Evolutionary conservation across 2,888 invertebrate genomes (phyloP).

Genomic region (Ctenicera cuprea): DNA sequence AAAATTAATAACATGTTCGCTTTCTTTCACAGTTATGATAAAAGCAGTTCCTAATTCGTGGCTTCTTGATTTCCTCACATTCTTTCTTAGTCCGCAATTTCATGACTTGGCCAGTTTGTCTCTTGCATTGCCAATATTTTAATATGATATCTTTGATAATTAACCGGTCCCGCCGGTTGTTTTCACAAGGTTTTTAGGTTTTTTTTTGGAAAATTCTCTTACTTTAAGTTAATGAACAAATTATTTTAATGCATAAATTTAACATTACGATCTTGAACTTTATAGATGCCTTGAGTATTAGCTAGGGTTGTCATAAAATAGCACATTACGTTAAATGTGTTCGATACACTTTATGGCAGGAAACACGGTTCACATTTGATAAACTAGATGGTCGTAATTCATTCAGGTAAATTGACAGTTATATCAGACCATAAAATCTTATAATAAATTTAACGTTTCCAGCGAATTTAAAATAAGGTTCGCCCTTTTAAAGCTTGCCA

Average conservation of each 20-base stretch:
- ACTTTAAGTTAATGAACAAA: too few relatives aligned
- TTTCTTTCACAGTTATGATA: too few relatives aligned
- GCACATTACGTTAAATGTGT: constrained; percentile 1
- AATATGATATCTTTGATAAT: too few relatives aligned
- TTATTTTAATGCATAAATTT: not conserved
- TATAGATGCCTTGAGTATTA: not conserved
- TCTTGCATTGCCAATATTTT: too few relatives aligned
- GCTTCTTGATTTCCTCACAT: too few relatives aligned
- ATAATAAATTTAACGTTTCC: constrained; percentile 9
- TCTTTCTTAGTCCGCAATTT: too few relatives aligned
- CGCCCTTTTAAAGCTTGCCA: not conserved
- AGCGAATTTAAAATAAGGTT: constrained; percentile 1
- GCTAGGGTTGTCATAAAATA: not conserved
- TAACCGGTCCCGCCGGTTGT: too few relatives aligned
- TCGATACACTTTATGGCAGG: constrained; percentile 11
- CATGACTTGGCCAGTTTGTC: too few relatives aligned
- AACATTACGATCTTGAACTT: not conserved
- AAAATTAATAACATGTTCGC: too few relatives aligned
- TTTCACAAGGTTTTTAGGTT: too few relatives aligned
- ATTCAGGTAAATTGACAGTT: constrained; percentile 22
- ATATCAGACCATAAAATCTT: constrained; percentile 14
- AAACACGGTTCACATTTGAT: constrained; percentile 5
- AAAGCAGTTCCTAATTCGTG: too few relatives aligned
- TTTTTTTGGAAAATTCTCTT: too few relatives aligned
- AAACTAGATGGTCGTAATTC: constrained; percentile 6